Conservation (phyloP, 2,888 invertebrate species). For the Dicranocentrus wangi region DNA sequence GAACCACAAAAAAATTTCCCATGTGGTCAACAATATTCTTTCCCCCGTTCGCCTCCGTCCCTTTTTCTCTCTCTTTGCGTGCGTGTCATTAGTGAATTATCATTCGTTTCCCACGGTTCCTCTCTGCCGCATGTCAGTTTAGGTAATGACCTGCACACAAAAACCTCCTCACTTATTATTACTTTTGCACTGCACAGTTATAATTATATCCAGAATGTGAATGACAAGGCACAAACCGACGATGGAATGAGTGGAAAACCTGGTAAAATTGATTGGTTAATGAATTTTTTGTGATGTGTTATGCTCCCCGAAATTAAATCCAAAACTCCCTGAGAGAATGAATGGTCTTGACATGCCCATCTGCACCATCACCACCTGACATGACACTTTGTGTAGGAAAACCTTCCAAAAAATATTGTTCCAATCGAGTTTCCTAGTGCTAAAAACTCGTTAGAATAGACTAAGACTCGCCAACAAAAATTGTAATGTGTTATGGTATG, state of each 20-base stretch:
- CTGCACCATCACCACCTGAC: too few species aligned
- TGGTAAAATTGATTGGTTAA: slow-evolving; percentile 7
- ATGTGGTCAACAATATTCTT: not conserved
- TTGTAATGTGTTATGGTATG: slow-evolving; percentile 43
- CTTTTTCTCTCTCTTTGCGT: slow-evolving; percentile 29
- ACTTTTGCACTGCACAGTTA: slow-evolving; percentile 7
- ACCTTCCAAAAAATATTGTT: not conserved
- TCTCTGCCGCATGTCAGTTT: slow-evolving; percentile 53
- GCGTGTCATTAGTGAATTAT: slow-evolving; percentile 47
- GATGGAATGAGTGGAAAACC: slow-evolving; percentile 3
- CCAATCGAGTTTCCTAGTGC: not conserved
- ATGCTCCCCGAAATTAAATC: not conserved
- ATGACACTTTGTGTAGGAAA: too few species aligned
- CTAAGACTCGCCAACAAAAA: slow-evolving; percentile 29
- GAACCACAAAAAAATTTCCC: slow-evolving; percentile 11
- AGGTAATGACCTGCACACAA: slow-evolving; percentile 39
- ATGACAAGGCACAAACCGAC: slow-evolving; percentile 10
- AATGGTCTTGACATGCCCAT: slow-evolving; percentile 4
- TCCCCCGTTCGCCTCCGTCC: not conserved
- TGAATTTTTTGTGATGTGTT: slow-evolving; percentile 1
- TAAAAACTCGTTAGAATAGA: slow-evolving; percentile 29
- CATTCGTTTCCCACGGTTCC: slow-evolving; percentile 35
- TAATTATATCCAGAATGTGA: too few species aligned
- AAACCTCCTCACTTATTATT: not conserved
- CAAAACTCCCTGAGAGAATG: not conserved